Evolutionary conservation across 2,888 invertebrate genomes (phyloP), one percentile per base, ranked within the genome.

Genomic region (Thera obeliscata): DNA sequence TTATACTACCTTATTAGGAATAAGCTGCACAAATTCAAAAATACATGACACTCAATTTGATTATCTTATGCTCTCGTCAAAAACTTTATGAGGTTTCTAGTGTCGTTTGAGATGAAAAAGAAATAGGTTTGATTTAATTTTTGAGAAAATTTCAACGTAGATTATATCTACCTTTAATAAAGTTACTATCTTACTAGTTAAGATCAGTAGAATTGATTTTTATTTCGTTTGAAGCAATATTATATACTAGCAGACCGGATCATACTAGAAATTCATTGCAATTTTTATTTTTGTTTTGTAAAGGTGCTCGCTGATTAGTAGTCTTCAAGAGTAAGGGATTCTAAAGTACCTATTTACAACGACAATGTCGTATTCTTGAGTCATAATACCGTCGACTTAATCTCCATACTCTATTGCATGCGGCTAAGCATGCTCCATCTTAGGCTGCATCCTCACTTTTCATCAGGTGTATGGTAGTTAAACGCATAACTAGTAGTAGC

Each of bases 1-100:
- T 41, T 38, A 6, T 41, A 11, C 43, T 46, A 96, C 96, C 94
- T 97, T 96, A 81, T 96, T 96, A 22, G 97, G 97, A 79, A 97
- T 95, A 54, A 97, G 91, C 80, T 97, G 97, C 52, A 96, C 89
- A 88, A 97, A 97, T 80, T 95, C 95, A 83, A 96, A 96, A 50
- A 73, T 76, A 61, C 65, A 71, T 78, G 81, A 81, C 76, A 76
- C 77, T 81, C 81, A 83, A 85, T 84, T 78, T 78, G 75, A 83
- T 83, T 85, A 84, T 82, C 78, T n/a, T n/a, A n/a, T n/a, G n/a
- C n/a, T 76, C 70, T 69, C 64, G 69, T 72, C 69, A 72, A 64
- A 67, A 74, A 74, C 72, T 76, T 76, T 75, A 81, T 73, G 71
- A 67, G 65, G 66, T 66, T 64, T 58, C 55, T 59, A 96, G 95